Base-by-base conservation (phyloP, 2,888 invertebrate species). In the Orthonevra nobilis region DNA sequence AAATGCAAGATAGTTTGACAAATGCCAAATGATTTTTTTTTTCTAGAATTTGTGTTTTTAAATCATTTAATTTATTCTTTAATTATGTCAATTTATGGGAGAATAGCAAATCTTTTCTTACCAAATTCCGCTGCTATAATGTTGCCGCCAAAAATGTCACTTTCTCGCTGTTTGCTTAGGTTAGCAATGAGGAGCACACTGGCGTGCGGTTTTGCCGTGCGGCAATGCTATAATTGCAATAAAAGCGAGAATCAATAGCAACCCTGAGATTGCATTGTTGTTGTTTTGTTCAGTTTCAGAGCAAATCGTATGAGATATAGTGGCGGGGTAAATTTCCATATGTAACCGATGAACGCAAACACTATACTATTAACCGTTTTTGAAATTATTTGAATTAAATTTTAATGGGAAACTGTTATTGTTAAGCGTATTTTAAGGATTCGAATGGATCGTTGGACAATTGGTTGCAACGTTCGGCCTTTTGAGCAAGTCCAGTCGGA, bases 191-290 rank as follows among this genome's bases (percentile, higher is more conserved):
- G 23, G 12, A 10, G 6, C 5, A 12, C 2, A 26, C 28, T 48
- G 38, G 38, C 38, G 28, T 44, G 44, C 32, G 7, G 38, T 56
- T 38, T 15, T 36, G 36, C n/a, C n/a, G n/a, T n/a, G n/a, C n/a
- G n/a, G n/a, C n/a, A n/a, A 28, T 26, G 34, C 32, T 46, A 28
- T 38, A 38, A 19, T 26, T 26, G 36, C 46, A 54, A 36, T 10
- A 68, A 15, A 30, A 56, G 38, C 38, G 32, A 64, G 58, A 69
- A 69, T 69, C 69, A 72, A 72, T 64, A 77, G 72, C 64, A 72
- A 72, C 77, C 72, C 77, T 77, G 64, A 72, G 52, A 72, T 38
- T 46, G 63, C 19, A 38, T 15, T 74, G 74, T 50, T 40, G 36
- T 56, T n/a, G n/a, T n/a, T n/a, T n/a, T n/a, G n/a, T n/a, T n/a